These are phyloP conservation scores for Vanessa cardui DNA, from an alignment of 2,888 invertebrate species.

Conservation along the genomic window DNA sequence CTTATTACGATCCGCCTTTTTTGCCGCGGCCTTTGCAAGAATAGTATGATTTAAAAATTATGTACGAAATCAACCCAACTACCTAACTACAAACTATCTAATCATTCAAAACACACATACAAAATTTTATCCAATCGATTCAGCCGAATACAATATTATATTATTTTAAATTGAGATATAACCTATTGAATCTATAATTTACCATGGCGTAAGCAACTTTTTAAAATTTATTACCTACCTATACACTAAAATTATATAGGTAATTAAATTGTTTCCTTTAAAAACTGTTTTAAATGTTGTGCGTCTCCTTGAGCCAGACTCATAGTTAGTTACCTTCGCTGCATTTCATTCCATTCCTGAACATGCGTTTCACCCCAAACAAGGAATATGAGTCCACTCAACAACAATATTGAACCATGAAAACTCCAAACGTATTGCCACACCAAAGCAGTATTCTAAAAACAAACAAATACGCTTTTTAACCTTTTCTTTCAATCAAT, in stretches of 20 bases:
- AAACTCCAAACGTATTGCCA: slow-evolving; percentile 78
- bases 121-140: too few species aligned
- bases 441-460: slow-evolving; percentile 56
- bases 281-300: not conserved
- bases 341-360: slow-evolving; percentile 68
- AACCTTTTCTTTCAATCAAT: too few species aligned
- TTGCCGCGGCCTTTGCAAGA: slow-evolving; percentile 50
- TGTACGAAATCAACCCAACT: too few species aligned
- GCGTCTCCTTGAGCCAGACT: too few species aligned
- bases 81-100: too few species aligned
- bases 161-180: too few species aligned
- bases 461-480: not conserved
- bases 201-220: too few species aligned
- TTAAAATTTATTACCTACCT: too few species aligned
- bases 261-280: not conserved
- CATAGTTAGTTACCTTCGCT: slow-evolving; percentile 38
- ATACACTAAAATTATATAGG: too few species aligned
- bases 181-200: too few species aligned
- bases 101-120: too few species aligned
- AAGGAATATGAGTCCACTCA: slow-evolving; percentile 65
- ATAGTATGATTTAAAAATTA: not conserved
- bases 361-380: slow-evolving; percentile 68
- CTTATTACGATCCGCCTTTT: slow-evolving; percentile 49
- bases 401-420: slow-evolving; percentile 63
- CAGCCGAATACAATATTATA: too few species aligned